Percentiles rank a stretch among this genome's conserved stretches.
Conservation (phyloP, 2,888 invertebrate genomes). For the Meliscaeva auricollis region DNA sequence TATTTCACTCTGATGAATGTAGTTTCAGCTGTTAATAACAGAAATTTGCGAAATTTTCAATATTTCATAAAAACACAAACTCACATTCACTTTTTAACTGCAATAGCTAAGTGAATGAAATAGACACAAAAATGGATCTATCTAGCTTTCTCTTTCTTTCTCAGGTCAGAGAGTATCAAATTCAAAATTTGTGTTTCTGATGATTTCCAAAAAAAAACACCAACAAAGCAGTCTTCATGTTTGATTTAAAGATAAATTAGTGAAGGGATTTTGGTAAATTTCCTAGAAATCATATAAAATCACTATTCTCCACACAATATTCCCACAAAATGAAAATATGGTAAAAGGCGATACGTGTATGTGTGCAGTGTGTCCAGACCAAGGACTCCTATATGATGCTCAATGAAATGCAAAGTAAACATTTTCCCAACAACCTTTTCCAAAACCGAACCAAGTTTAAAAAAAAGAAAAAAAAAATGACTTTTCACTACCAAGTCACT, state of each 20-base stretch:
- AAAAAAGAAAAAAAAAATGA: background rate
- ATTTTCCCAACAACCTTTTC: conserved; percentile 27
- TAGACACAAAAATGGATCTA: background rate
- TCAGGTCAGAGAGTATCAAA: background rate
- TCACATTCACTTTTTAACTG: background rate
- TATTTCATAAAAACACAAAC: conserved; percentile 46
- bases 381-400: conserved; percentile 73
- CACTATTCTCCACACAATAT: conserved; percentile 8
- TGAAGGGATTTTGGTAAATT: conserved; percentile 73
- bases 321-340: background rate
- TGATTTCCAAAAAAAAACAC: background rate
- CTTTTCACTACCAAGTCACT: conserved; percentile 28
- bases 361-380: conserved; percentile 36
- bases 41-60: conserved; percentile 26
- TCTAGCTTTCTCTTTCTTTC: background rate
- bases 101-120: conserved; percentile 36
- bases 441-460: background rate
- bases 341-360: conserved; percentile 1
- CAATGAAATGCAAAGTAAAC: conserved; percentile 73
- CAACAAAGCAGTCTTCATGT: conserved; percentile 27
- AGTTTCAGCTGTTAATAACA: conserved; percentile 50
- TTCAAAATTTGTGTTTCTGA: background rate
- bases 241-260: conserved; percentile 76
- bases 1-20: too few relatives aligned
- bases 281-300: conserved; percentile 59